Evolutionary conservation across 2,888 invertebrate genomes (phyloP), one percentile per base, ranked within the genome.

Genomic region (Macroteleia sp.): DNA sequence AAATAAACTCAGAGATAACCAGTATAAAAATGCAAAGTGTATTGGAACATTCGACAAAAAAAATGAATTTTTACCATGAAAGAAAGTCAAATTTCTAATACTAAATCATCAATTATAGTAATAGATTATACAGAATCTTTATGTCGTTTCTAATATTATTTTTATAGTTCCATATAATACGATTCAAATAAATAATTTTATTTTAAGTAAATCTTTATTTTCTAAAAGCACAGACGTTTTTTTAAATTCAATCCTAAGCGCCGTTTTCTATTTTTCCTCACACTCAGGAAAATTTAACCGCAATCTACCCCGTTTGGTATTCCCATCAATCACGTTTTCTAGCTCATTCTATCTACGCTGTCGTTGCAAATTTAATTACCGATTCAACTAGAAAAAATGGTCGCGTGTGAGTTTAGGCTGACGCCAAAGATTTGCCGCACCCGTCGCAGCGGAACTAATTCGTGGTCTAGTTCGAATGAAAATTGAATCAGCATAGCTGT

Each of bases 381-480:
- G 0, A 14, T 20, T 6, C n/a, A 22, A 17, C 17, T 6, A 12
- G 46, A 52, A 70, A 57, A 59, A 70, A 59, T 50, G 30, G 34
- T 9, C 50, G 50, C 32, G 62, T 73, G 73, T 73, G 73, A 25
- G 67, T 30, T n/a, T 16, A 30, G 34, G 32, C 25, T 12, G 20
- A 39, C 19, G 46, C 46, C 17, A 59, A 52, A 75, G 74, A 69
- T 75, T 69, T 75, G 52, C 16, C 19, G 46, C 66, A 59, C 56
- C 64, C 61, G 71, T 67, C 50, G 73, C 71, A 71, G 73, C 76
- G 28, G 64, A 67, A 79, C 76, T 73, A 73, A 79, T 76, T 64
- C 59, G 69, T 76, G 73, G 73, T 73, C 79, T 67, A 79, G 76
- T 76, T 76, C 39, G 73, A 73, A 79, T 73, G 76, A 76, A 79